A percentile compares a stretch with the other conserved stretches of the same genome.
phyloP scores from a whole-genome alignment of 2,113 vertebrate species.

The Rissa tridactyla region DNA sequence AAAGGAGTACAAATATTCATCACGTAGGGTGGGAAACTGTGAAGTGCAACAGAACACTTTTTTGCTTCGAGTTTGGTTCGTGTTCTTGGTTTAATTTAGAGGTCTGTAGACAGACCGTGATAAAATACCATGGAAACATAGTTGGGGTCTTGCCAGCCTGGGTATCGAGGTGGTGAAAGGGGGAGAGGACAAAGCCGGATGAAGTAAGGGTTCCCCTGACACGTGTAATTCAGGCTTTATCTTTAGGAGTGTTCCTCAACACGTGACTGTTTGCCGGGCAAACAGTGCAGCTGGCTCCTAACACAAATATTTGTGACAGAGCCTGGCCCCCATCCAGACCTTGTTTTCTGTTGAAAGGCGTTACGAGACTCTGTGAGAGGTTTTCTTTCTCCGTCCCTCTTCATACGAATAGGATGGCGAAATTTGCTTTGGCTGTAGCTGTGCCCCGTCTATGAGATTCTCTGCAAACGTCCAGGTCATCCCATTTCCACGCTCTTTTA shows the following conservation, averaged over 20 bases:
- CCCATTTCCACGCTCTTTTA: background rate
- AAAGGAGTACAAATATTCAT: background rate
- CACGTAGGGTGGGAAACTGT: background rate
- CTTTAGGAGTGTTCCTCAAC: background rate
- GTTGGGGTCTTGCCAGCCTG: background rate
- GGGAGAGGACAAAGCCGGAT: background rate
- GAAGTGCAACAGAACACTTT: background rate
- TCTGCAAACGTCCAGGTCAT: background rate
- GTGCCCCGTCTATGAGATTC: fast-evolving
- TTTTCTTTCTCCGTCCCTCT: background rate
- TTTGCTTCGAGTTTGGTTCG: background rate
- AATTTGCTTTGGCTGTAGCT: background rate
- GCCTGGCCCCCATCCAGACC: background rate
- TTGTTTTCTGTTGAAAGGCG: background rate
- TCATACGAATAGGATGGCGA: background rate
- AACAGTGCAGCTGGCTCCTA: background rate
- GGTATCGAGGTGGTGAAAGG: background rate
- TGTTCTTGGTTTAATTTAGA: background rate
- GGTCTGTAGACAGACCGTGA: fast-evolving
- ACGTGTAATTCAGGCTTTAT: background rate
- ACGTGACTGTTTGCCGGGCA: background rate
- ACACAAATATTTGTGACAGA: background rate
- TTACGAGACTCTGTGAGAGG: background rate
- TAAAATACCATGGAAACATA: background rate
- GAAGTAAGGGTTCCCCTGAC: background rate